Evolutionary conservation across 2,888 invertebrate species (phyloP).

Genomic region (Cryptosula pallasiana): DNA sequence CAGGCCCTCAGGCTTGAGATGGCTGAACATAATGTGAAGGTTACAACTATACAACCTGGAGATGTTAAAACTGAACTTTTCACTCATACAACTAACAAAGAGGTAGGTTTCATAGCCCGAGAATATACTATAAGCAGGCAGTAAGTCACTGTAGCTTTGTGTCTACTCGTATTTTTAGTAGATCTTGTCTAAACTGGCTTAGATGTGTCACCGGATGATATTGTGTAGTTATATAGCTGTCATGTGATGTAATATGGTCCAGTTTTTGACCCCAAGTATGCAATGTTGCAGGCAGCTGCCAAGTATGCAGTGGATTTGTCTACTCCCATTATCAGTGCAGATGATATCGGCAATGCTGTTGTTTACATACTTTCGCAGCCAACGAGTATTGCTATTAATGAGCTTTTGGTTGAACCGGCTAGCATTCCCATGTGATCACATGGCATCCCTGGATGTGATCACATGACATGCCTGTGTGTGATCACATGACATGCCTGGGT

Average conservation of each 20-base stretch:
- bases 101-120: no score
- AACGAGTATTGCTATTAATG: conserved; percentile 50
- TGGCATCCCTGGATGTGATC: not conserved
- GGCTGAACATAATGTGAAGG: conserved; percentile 42
- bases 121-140: no score
- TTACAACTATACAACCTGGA: conserved; percentile 55
- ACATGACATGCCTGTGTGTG: no score
- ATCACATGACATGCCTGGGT: no score
- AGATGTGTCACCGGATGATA: no score
- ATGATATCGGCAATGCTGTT: conserved; percentile 51
- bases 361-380: conserved; percentile 52
- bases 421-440: conserved; percentile 36
- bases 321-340: conserved; percentile 44
- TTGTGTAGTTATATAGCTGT: no score
- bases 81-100: conserved; percentile 44
- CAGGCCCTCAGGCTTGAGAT: conserved; percentile 52
- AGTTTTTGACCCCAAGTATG: no score
- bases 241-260: no score
- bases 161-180: no score
- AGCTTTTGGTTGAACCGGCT: conserved; percentile 52
- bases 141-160: no score
- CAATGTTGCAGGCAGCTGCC: conserved; percentile 42
- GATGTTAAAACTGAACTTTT: conserved; percentile 52
- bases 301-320: conserved; percentile 43
- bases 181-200: no score